Percentiles rank a stretch among this genome's conserved stretches.
These are phyloP conservation scores for Chloroceryle aenea DNA, from an alignment of 2,113 vertebrate species.

Conservation along the genomic window DNA sequence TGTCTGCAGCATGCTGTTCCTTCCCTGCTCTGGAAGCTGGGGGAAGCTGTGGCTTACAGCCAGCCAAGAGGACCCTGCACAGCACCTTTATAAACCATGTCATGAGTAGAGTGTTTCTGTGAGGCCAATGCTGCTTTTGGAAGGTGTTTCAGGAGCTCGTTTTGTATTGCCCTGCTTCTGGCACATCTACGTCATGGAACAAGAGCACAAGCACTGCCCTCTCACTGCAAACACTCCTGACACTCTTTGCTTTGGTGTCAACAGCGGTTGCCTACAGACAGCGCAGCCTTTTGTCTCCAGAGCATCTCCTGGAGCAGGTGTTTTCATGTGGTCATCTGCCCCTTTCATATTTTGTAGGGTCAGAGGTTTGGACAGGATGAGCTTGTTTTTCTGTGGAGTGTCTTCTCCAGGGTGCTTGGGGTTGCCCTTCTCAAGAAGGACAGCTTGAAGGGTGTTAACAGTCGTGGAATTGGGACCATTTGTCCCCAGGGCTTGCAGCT, in stretches of 20 bases:
- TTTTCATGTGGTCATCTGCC: constrained; percentile 27
- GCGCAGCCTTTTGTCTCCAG: neutral
- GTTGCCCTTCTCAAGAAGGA: neutral
- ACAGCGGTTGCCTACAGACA: neutral
- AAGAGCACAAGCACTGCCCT: neutral
- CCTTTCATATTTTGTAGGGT: neutral
- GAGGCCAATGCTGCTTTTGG: neutral
- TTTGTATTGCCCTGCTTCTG: neutral
- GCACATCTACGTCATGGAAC: rapidly evolving
- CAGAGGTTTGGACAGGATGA: neutral
- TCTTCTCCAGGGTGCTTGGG: rapidly evolving
- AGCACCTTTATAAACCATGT: neutral
- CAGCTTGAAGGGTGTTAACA: neutral
- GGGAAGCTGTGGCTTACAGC: neutral
- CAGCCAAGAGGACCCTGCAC: neutral
- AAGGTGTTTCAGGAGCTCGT: neutral
- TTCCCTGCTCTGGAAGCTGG: neutral
- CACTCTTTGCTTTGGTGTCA: neutral
- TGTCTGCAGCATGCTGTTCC: neutral
- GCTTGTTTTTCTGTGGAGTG: neutral
- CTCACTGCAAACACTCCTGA: neutral
- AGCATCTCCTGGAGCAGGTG: neutral
- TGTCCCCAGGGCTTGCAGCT: neutral
- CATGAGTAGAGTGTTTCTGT: rapidly evolving
- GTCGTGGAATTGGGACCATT: neutral